These are phyloP conservation scores for Ibycter americanus DNA, from an alignment of 2,797 vertebrate genomes.

Conservation along the genomic window DNA sequence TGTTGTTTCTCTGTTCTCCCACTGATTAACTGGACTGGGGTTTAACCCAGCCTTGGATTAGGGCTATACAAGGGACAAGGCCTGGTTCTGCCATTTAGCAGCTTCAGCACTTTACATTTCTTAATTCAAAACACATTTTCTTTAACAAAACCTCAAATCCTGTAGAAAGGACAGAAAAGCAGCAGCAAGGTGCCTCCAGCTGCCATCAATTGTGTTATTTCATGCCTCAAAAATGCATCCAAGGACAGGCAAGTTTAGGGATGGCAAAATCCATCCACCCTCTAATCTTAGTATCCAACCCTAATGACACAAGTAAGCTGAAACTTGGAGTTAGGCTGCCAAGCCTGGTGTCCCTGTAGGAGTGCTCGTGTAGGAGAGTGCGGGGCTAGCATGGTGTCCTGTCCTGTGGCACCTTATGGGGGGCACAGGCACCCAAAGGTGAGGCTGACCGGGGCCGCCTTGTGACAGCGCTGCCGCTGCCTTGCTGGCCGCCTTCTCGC, in stretches of 20 bases:
- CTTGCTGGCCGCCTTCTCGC: background rate
- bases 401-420: accelerated
- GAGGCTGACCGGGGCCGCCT: background rate
- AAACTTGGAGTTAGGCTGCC: background rate
- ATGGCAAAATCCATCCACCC: background rate
- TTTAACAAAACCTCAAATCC: background rate
- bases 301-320: background rate
- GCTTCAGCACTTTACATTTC: no score
- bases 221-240: background rate
- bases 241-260: background rate
- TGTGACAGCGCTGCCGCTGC: background rate
- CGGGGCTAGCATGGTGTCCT: accelerated
- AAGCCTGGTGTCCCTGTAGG: background rate
- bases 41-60: no score
- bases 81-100: no score
- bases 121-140: no score
- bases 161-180: background rate
- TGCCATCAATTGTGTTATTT: background rate
- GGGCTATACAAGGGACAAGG: no score
- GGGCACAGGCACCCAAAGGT: background rate
- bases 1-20: no score
- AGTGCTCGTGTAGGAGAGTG: no score
- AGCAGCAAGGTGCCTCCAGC: background rate
- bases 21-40: no score
- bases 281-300: background rate